A percentile compares a stretch with the other conserved stretches of the same genome.
phyloP scores from a whole-genome alignment of 2,797 vertebrate species.

The Alauda arvensis region DNA sequence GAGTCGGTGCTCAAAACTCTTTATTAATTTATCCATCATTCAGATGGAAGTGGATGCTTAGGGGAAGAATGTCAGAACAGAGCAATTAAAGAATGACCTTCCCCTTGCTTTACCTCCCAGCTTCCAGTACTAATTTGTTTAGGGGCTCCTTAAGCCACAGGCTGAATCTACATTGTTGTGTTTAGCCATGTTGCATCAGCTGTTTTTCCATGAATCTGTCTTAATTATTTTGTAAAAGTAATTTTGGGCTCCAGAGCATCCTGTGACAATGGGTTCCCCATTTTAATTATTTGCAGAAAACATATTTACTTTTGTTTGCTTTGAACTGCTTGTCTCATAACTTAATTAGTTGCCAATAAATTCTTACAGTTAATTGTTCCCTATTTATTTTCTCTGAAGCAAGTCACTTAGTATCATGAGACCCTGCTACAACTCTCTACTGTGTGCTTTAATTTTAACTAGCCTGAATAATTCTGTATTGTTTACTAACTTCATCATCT shows the following conservation, averaged over 20 bases:
- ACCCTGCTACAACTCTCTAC: neutral
- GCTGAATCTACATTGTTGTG: neutral
- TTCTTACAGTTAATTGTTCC: neutral
- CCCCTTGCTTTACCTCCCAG: neutral
- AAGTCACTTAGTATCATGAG: neutral
- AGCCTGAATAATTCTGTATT: neutral
- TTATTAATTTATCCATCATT: neutral
- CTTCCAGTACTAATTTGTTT: neutral
- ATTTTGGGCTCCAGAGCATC: neutral
- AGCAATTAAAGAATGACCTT: neutral
- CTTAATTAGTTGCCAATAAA: conserved; percentile 15
- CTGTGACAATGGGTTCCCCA: neutral
- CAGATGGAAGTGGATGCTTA: neutral
- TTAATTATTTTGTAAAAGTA: neutral
- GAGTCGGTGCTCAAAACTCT: neutral
- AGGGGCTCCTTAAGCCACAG: neutral
- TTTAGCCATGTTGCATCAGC: neutral
- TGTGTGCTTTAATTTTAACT: neutral
- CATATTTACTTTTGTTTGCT: conserved; percentile 5
- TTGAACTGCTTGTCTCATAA: neutral
- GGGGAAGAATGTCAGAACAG: neutral
- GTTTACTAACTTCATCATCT: neutral
- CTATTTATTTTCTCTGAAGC: conserved; percentile 1
- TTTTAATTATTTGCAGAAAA: conserved; percentile 23
- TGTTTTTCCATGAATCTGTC: neutral